Base-by-base conservation (phyloP, 2,797 vertebrate genomes). In the Sebastes baramenuke region DNA sequence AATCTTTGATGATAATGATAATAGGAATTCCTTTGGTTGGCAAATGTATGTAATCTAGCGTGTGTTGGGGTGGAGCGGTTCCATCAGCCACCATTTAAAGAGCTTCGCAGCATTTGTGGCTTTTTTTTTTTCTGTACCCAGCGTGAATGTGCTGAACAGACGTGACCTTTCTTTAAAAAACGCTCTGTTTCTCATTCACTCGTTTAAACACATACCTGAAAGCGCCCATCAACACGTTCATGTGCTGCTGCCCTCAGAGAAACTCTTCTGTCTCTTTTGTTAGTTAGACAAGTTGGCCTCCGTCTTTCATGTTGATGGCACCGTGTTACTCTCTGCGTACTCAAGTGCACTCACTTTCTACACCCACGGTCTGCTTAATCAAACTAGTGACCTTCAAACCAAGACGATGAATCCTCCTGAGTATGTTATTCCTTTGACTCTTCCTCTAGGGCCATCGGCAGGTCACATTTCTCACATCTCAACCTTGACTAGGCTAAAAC, bases 1-100 rank as follows among this genome's bases (percentile, higher is more conserved):
- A 72, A 70, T 80, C 74, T 83, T 84, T 38, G 62, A 88, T 85
- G 85, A 76, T 92, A 11, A 92, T 84, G 83, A 84, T 87, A 74
- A 89, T 82, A 68, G 83, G 81, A 88, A 89, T 90, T 91, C 81
- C 82, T 91, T 86, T 88, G 84, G 86, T 84, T 86, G 77, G 79
- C 49, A 86, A 73, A 90, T 92, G 68, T 81, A 78, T 86, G 80
- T 87, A 79, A 85, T 87, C 56, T 71, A 42, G 46, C 18, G 24
- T 79, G 73, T 64, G 80, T 73, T 30, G 10, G 58, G 55, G 46
- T 25, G 68, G 38, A 84, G 25, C 62, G 2, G 46, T 87, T 82
- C 67, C 83, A 79, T 89, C 83, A 59, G 4, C 58, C 60, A 12
- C 59, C 75, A 80, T 81, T 84, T 80, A 87, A 29, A 72, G 52